phyloP scores from a whole-genome alignment of 2,113 vertebrate species.

The Nyctibius bracteatus region DNA sequence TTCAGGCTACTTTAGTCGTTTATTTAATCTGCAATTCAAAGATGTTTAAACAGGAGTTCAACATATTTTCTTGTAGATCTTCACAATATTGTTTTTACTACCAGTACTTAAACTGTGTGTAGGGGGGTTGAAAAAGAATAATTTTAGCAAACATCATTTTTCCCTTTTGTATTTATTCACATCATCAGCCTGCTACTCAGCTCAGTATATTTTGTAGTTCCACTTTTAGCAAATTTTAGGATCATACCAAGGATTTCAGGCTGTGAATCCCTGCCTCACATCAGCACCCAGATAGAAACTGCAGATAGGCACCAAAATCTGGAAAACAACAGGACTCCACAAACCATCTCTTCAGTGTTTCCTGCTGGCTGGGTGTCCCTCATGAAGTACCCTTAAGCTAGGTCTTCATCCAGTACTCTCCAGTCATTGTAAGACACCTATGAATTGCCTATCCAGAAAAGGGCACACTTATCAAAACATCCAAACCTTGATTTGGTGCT shows the following conservation, averaged over 20 bases:
- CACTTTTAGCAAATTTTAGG: neutral
- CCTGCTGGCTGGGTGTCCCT: neutral
- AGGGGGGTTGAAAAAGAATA: neutral
- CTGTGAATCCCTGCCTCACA: neutral
- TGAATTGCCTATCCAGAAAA: neutral
- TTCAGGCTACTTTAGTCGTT: neutral
- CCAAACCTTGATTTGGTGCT: neutral
- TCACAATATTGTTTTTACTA: neutral
- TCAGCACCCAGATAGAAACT: neutral
- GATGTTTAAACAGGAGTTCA: neutral
- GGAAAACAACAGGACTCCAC: neutral
- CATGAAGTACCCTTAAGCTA: neutral
- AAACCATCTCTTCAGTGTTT: neutral
- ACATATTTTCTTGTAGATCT: neutral
- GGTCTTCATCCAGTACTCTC: neutral
- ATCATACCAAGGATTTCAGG: neutral
- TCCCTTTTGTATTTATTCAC: neutral
- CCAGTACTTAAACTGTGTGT: neutral
- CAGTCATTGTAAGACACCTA: no score
- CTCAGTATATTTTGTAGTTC: neutral
- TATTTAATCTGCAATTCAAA: neutral
- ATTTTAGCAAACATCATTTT: neutral
- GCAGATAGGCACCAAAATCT: neutral
- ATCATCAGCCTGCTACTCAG: neutral
- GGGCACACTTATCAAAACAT: accelerated